Conservation (phyloP, 2,113 vertebrate species). For the Ondatra zibethicus region DNA sequence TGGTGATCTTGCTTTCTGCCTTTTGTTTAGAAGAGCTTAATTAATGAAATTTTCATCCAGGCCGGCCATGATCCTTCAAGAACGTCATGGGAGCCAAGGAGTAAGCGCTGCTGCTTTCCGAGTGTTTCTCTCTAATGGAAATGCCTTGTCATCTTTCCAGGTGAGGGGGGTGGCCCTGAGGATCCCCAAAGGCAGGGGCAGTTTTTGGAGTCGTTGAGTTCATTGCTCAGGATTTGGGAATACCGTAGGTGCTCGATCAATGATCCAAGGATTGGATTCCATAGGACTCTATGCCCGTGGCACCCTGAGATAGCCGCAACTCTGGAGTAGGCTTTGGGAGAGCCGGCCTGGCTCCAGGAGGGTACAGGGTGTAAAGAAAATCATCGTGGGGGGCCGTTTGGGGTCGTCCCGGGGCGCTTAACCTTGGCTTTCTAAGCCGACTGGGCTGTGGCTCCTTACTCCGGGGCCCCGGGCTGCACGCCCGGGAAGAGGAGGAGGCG, state of each 20-base stretch:
- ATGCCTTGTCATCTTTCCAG: not conserved
- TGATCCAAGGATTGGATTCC: not conserved
- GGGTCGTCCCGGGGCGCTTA: not conserved
- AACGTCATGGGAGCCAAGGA: not conserved
- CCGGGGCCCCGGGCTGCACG: not conserved
- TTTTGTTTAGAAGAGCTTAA: not conserved
- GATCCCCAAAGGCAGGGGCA: not conserved
- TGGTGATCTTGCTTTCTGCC: not conserved
- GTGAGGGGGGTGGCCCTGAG: too few species aligned
- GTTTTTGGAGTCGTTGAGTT: not conserved
- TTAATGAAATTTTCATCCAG: not conserved
- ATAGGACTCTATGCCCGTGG: not conserved
- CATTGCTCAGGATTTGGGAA: not conserved
- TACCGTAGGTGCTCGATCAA: constrained; percentile 18
- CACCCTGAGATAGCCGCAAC: not conserved
- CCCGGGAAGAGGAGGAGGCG: not conserved
- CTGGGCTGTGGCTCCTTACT: not conserved
- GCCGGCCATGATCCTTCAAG: not conserved
- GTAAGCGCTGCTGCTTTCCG: not conserved
- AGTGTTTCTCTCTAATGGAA: not conserved
- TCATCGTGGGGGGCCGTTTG: not conserved
- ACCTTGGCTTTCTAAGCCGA: not conserved
- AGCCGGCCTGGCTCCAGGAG: not conserved
- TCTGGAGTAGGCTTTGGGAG: not conserved
- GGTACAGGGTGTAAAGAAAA: not conserved